Base-by-base conservation (phyloP, 2,888 invertebrate genomes). In the Euphydryas editha region DNA sequence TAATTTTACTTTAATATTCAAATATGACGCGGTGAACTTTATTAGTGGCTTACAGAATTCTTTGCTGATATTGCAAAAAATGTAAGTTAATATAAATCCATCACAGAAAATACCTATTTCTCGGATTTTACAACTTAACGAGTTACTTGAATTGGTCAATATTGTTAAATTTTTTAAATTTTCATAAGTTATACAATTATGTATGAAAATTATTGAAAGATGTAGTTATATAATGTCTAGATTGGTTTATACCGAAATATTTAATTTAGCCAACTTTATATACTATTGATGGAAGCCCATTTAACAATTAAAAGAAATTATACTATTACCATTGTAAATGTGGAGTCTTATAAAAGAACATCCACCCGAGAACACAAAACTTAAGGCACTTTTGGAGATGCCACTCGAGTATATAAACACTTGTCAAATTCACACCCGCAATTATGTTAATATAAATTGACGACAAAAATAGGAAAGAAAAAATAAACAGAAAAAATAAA, bases 401-500 rank as follows among this genome's bases (percentile, higher is more conserved):
- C 59, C 60, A 59, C 18, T 60, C 59, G 17, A 64, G 42, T 44
- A 10, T 1, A 18, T 4, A 1, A 30, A 30, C 30, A 11, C 42
- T 13, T 24, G n/a, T 36, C 37, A 60, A 39, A 30, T 15, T 37
- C 17, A 54, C 54, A n/a, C n/a, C 17, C 30, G 36, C 17, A n/a
- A 36, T 36, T 20, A 36, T 54, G 11, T 17, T 54, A 17, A 17
- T 54, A 54, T 36, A 36, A 1, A 36, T 30, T 54, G 37, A n/a
- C 15, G 47, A 62, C 46, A 20, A 59, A 61, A 59, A 44, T 20
- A 65, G 65, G 55, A 55, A 58, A 64, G n/a, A 65, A 66, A 61
- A 64, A 63, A 76, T 74, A 74, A 72, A 74, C 73, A 78, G 78
- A 80, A 81, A 70, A 78, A 80, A 78, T 69, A 75, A 72, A 78